Evolutionary conservation across 2,113 vertebrate genomes (phyloP).

Genomic region (Plecotus auritus): DNA sequence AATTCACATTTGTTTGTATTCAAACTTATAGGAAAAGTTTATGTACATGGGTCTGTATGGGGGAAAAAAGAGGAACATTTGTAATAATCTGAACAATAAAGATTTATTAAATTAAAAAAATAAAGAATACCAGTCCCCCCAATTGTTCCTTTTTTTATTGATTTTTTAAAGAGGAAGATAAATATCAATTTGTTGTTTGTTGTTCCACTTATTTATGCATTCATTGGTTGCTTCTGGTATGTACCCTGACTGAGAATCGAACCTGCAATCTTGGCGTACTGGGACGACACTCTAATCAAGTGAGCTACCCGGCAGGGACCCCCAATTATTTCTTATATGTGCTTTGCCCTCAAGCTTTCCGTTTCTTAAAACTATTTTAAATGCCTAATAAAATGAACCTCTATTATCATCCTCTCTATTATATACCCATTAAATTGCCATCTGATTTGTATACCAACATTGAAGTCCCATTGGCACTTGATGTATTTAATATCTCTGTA

Average conservation of each 20-base stretch:
- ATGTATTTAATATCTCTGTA: background rate
- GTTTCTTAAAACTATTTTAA: conserved; percentile 11
- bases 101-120: no score
- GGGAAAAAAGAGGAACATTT: no score
- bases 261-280: background rate
- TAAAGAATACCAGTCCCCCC: background rate
- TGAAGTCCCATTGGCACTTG: background rate
- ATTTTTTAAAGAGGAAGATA: background rate
- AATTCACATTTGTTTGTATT: no score
- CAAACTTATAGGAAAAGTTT: no score
- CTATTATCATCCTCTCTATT: background rate
- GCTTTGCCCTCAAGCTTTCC: background rate
- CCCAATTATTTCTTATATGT: background rate
- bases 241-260: background rate
- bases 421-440: background rate
- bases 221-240: background rate
- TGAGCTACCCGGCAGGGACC: background rate
- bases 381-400: background rate
- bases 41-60: no score
- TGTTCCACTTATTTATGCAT: no score
- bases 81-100: no score
- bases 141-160: background rate
- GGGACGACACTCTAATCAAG: background rate
- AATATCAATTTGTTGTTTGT: background rate
- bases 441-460: background rate